These are phyloP conservation scores for Aphelenchoides besseyi DNA, from an alignment of 1,140 invertebrate genomes.

Conservation along the genomic window DNA sequence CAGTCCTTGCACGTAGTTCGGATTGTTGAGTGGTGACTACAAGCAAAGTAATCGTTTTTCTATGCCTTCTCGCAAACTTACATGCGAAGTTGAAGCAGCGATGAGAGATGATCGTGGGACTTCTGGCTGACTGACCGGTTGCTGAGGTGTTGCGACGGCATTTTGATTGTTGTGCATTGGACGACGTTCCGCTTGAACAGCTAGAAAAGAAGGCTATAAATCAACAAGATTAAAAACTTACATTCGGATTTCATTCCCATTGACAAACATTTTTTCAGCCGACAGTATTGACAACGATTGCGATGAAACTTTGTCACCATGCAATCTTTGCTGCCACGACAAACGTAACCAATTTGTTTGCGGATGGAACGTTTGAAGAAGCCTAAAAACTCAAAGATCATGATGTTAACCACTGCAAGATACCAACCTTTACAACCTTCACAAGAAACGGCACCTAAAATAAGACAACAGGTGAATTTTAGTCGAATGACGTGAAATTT, in stretches of 20 bases:
- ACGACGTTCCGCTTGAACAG: conserved; percentile 68
- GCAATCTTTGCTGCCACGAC: conserved; percentile 86
- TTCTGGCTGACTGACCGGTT: too few relatives aligned
- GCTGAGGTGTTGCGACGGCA: conserved; percentile 27
- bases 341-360: conserved; percentile 79
- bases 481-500: neutral
- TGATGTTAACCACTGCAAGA: neutral
- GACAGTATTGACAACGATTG: conserved; percentile 94
- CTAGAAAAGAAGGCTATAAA: conserved; percentile 61
- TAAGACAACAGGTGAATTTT: neutral
- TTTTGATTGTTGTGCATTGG: conserved; percentile 57
- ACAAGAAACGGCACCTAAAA: conserved; percentile 66
- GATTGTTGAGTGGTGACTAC: conserved; percentile 18
- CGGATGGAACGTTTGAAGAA: conserved; percentile 58
- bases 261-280: conserved; percentile 88
- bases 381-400: conserved; percentile 25
- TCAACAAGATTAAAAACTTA: conserved; percentile 68
- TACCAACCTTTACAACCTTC: conserved; percentile 75
- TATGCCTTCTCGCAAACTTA: too few relatives aligned
- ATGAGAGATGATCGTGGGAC: too few relatives aligned
- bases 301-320: conserved; percentile 91
- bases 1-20: conserved; percentile 46
- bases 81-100: neutral
- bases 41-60: too few relatives aligned
- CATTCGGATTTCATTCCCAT: conserved; percentile 98